Conservation (phyloP, 2,113 vertebrate species). For the Sebastes schlegelii region DNA sequence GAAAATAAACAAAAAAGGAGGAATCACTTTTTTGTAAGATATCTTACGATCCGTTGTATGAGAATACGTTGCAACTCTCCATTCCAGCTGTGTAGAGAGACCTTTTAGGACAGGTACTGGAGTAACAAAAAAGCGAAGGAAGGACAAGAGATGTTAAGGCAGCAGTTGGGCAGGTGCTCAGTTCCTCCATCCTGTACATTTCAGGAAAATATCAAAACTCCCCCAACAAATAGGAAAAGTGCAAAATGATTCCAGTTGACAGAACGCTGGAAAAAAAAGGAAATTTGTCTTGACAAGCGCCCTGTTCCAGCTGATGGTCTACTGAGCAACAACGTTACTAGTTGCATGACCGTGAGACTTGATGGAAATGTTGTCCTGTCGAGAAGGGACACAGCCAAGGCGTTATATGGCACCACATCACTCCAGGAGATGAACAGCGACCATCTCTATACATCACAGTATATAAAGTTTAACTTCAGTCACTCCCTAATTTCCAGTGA, state of each 20-base stretch:
- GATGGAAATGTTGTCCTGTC: conserved; percentile 30
- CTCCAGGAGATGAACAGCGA: background rate
- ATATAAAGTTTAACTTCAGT: background rate
- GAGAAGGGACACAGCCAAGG: background rate
- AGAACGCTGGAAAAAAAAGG: conserved; percentile 13
- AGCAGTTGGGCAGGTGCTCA: conserved; percentile 20
- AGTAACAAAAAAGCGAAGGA: background rate
- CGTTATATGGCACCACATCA: background rate
- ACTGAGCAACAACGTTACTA: conserved; percentile 39
- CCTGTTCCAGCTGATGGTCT: conserved; percentile 50
- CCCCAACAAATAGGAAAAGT: background rate
- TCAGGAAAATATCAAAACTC: conserved; percentile 24
- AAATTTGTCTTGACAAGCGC: conserved; percentile 17
- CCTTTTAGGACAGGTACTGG: background rate
- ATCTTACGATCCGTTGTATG: too few relatives aligned
- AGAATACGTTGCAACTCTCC: too few relatives aligned
- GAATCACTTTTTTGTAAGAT: too few relatives aligned
- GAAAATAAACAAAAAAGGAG: too few relatives aligned
- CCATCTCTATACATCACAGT: conserved; percentile 15
- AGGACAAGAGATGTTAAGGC: background rate
- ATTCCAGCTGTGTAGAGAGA: conserved; percentile 18
- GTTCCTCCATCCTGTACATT: background rate
- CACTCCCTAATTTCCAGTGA: conserved; percentile 1
- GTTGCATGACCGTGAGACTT: conserved; percentile 7
- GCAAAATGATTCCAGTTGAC: background rate